Conservation (phyloP, 2,113 vertebrate species). For the Syrmaticus mikado region DNA sequence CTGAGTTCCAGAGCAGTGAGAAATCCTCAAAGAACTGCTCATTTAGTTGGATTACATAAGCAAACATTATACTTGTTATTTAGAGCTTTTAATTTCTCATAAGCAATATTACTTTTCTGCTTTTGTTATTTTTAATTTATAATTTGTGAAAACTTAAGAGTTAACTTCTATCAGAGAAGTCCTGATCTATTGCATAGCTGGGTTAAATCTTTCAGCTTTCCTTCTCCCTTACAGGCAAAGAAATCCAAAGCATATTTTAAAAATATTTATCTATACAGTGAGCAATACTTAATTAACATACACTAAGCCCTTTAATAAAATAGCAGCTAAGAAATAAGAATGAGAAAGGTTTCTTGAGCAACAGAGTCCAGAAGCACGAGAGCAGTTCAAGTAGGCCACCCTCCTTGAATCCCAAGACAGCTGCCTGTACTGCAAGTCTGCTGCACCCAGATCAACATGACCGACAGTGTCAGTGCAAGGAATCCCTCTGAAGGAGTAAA, state of each 20-base stretch:
- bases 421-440: background rate
- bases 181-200: background rate
- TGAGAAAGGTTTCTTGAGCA: background rate
- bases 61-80: conserved; percentile 25
- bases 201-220: background rate
- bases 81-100: conserved; percentile 48
- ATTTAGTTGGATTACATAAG: background rate
- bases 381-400: background rate
- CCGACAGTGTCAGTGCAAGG: background rate
- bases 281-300: background rate
- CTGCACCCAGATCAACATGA: background rate
- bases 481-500: conserved; percentile 40
- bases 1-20: conserved; percentile 30
- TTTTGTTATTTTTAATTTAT: background rate
- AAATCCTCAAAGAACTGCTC: conserved; percentile 17
- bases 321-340: background rate
- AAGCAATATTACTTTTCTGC: background rate
- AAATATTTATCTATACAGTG: background rate
- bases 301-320: background rate
- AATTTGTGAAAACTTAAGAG: background rate
- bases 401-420: background rate
- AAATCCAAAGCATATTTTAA: background rate
- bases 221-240: background rate
- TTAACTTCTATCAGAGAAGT: background rate
- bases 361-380: background rate